phyloP scores from a whole-genome alignment of 2,113 vertebrate genomes.

The Sinocyclocheilus maitianheensis region DNA sequence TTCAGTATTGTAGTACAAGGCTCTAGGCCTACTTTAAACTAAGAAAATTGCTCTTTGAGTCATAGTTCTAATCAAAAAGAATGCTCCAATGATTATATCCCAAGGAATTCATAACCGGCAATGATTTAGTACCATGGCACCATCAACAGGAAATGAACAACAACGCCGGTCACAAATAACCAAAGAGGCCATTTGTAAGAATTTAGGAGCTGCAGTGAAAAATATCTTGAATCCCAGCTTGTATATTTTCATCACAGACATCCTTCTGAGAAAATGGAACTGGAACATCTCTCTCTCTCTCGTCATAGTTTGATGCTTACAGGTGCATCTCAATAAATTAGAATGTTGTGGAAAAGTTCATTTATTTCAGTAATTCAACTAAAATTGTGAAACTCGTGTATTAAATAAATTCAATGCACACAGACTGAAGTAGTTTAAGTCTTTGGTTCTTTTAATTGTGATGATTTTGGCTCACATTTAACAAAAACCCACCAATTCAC shows the following conservation, averaged over 20 bases:
- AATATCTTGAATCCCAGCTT: neutral
- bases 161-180: conserved; percentile 24
- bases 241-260: neutral
- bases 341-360: no score
- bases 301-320: neutral
- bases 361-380: no score
- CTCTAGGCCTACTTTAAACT: conserved; percentile 7
- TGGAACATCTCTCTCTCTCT: neutral
- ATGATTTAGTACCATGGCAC: neutral
- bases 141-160: conserved; percentile 26
- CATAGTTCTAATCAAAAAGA: conserved; percentile 18
- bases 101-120: conserved; percentile 9
- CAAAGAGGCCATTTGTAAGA: conserved; percentile 16
- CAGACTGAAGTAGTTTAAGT: no score
- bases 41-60: conserved; percentile 26
- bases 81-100: conserved; percentile 19
- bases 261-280: neutral
- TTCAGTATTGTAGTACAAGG: neutral
- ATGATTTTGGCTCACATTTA: no score
- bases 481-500: no score
- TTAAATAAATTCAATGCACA: no score
- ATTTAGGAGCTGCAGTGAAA: conserved; percentile 1
- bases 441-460: no score
- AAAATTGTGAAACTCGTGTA: no score
- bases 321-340: no score